These are phyloP conservation scores for Leptinotarsa juncta DNA, from an alignment of 2,888 invertebrate genomes.

Conservation along the genomic window DNA sequence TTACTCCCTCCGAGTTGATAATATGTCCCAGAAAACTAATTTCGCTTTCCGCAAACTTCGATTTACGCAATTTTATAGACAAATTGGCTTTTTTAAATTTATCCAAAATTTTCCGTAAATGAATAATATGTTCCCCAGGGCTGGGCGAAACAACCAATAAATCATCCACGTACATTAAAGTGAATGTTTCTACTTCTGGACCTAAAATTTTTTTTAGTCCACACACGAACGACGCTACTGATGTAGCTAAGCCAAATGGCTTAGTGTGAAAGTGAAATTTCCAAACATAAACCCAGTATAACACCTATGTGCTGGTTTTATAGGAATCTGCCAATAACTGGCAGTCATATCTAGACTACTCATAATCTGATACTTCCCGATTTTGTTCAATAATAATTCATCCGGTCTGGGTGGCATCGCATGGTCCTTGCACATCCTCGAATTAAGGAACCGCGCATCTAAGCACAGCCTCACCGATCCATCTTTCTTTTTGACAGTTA, in stretches of 20 bases:
- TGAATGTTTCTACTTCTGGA: background rate
- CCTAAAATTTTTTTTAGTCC: background rate
- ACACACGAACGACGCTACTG: conserved; percentile 5
- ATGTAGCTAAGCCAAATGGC: conserved; percentile 18
- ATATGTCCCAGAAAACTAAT: conserved; percentile 18
- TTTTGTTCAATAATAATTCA: conserved; percentile 9
- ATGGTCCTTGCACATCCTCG: conserved; percentile 15
- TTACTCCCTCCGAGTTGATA: background rate
- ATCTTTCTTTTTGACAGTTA: background rate
- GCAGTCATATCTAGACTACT: conserved; percentile 20
- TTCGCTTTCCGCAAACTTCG: background rate
- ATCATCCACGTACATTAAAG: conserved; percentile 15
- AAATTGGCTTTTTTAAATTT: conserved; percentile 1
- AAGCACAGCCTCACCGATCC: background rate
- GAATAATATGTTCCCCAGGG: conserved; percentile 1
- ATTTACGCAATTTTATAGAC: conserved; percentile 13
- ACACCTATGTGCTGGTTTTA: conserved; percentile 2
- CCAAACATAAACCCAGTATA: conserved; percentile 23
- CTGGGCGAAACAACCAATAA: background rate
- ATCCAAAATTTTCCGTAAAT: conserved; percentile 1
- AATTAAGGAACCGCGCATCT: conserved; percentile 17
- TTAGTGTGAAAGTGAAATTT: too few relatives aligned
- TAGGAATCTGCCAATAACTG: conserved; percentile 24
- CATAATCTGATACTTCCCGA: conserved; percentile 1
- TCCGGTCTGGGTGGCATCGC: conserved; percentile 18